phyloP scores from a whole-genome alignment of 2,797 vertebrate genomes.

The Setipinna tenuifilis region DNA sequence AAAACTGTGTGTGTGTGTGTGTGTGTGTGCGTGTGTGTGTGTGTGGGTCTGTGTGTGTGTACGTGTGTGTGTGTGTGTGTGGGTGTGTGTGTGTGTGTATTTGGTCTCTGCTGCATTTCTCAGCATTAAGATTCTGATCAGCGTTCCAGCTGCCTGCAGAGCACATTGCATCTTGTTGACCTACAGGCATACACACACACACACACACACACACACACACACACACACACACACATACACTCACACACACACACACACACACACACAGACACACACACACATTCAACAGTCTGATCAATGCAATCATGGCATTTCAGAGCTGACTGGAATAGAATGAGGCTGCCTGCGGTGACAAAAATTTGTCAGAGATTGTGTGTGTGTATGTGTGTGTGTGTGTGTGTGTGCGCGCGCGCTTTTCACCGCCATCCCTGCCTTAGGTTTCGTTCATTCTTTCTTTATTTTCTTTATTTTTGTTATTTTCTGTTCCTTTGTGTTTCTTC shows the following conservation, averaged over 20 bases:
- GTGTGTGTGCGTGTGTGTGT: background rate
- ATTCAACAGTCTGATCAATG: slow-evolving; percentile 42
- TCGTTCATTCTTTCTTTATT: background rate
- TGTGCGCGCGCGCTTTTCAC: background rate
- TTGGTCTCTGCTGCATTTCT: background rate
- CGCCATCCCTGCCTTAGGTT: background rate
- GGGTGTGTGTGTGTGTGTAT: slow-evolving; percentile 8
- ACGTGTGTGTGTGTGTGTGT: background rate
- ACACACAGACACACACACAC: slow-evolving; percentile 3
- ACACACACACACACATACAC: background rate
- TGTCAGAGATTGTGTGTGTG: background rate
- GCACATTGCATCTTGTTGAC: slow-evolving; percentile 43
- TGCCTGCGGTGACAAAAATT: background rate
- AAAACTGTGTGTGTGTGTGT: too few relatives aligned
- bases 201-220: slow-evolving; percentile 16
- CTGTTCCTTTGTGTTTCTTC: too few relatives aligned
- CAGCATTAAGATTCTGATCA: slow-evolving; percentile 48
- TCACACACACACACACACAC: background rate
- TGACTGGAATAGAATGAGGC: slow-evolving; percentile 29
- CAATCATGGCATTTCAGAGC: slow-evolving; percentile 40
- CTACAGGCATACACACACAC: slow-evolving; percentile 15
- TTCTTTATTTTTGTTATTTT: slow-evolving; percentile 21
- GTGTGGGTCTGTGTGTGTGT: background rate
- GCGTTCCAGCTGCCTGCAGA: slow-evolving; percentile 16
- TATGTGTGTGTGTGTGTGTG: slow-evolving; percentile 4